A percentile compares a stretch with the other conserved stretches of the same genome.
Conservation (phyloP, 1,140 invertebrate genomes). For the Pinna nobilis region DNA sequence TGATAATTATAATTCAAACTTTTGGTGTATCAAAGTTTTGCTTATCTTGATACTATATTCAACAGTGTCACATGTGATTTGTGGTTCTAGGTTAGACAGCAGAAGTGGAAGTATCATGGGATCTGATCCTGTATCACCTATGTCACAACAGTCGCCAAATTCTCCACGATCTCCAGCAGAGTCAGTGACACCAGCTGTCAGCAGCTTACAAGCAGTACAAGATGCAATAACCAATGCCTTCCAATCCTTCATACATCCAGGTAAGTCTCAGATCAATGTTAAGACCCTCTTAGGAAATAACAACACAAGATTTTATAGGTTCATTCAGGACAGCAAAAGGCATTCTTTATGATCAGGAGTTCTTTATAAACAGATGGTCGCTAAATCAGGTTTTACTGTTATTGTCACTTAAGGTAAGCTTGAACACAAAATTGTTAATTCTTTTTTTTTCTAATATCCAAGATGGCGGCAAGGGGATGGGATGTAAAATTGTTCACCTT, state of each 20-base stretch:
- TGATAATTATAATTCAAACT: not conserved
- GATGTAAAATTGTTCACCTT: no score
- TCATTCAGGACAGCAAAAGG: no score
- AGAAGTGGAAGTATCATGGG: conserved; percentile 93
- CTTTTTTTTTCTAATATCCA: no score
- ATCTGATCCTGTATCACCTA: conserved; percentile 91
- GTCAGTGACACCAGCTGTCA: conserved; percentile 27
- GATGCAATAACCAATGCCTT: conserved; percentile 62
- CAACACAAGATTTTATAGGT: no score
- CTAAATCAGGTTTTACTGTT: no score
- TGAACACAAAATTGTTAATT: no score
- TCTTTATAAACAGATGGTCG: no score
- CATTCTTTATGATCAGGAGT: no score
- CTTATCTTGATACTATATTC: not conserved
- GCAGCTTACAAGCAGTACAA: conserved; percentile 55
- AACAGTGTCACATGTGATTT: not conserved
- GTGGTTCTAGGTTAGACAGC: conserved; percentile 87
- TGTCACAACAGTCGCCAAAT: conserved; percentile 81
- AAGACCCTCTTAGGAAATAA: no score
- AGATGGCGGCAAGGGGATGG: no score
- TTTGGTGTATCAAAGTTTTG: not conserved
- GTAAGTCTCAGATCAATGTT: no score
- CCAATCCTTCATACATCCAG: conserved; percentile 31
- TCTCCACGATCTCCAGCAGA: conserved; percentile 64
- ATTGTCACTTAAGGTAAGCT: no score